These are phyloP conservation scores for Paramacrobiotus metropolitanus DNA, from an alignment of 1,140 invertebrate species.

Conservation along the genomic window DNA sequence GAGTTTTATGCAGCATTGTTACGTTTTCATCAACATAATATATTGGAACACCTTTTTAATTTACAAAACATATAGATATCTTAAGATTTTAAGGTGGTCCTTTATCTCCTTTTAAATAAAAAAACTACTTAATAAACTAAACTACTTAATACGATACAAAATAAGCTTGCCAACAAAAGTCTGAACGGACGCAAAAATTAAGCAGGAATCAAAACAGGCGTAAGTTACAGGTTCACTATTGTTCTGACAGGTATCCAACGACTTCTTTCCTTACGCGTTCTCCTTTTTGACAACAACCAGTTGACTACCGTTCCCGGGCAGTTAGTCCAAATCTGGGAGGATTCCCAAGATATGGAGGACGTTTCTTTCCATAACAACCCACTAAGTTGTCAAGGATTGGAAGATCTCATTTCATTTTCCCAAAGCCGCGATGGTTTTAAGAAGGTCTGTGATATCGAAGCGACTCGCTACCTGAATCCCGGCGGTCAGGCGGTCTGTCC, in stretches of 20 bases:
- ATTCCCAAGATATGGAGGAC: background rate
- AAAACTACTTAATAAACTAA: too few relatives aligned
- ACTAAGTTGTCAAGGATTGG: background rate
- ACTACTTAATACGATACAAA: too few relatives aligned
- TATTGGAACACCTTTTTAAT: too few relatives aligned
- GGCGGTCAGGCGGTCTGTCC: background rate
- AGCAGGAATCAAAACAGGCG: too few relatives aligned
- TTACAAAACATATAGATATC: too few relatives aligned
- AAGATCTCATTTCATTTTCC: background rate
- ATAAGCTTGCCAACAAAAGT: too few relatives aligned
- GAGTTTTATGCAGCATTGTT: too few relatives aligned
- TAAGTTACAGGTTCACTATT: too few relatives aligned
- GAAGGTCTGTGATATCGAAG: background rate
- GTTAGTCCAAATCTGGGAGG: background rate
- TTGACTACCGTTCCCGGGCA: background rate
- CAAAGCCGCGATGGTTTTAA: background rate
- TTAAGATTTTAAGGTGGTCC: too few relatives aligned
- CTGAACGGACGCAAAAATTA: too few relatives aligned
- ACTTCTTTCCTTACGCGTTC: background rate
- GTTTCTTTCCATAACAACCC: background rate
- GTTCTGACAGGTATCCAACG: background rate
- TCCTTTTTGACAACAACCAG: background rate
- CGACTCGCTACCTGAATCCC: background rate
- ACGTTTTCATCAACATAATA: too few relatives aligned
- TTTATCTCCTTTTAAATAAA: too few relatives aligned